Evolutionary conservation across 1,140 invertebrate genomes (phyloP).

Genomic region (Drosophila seguyi): DNA sequence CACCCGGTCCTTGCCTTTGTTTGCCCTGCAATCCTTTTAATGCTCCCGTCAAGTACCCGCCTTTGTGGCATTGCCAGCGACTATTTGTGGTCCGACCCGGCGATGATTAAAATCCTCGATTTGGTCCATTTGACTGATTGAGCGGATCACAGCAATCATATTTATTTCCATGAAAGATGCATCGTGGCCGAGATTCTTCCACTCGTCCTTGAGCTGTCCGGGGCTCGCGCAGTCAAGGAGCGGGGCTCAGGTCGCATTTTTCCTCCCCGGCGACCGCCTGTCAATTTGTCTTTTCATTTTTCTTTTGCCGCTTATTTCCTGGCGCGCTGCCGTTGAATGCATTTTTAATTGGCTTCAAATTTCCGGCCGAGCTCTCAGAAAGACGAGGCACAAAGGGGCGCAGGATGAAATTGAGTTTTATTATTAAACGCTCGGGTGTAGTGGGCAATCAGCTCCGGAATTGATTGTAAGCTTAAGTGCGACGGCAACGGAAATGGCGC

Average conservation of each 20-base stretch:
- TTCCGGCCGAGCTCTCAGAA: constrained; percentile 50
- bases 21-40: constrained; percentile 72
- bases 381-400: constrained; percentile 40
- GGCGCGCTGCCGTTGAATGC: constrained; percentile 67
- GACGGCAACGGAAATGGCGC: constrained; percentile 2
- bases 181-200: constrained; percentile 14
- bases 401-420: constrained; percentile 60
- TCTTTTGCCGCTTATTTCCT: constrained; percentile 62
- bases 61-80: constrained; percentile 12
- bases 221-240: constrained; percentile 2
- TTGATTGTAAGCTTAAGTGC: constrained; percentile 27
- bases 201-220: constrained; percentile 22
- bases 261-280: constrained; percentile 37
- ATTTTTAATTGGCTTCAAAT: constrained; percentile 81
- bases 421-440: constrained; percentile 37
- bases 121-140: constrained; percentile 64
- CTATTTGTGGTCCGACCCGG: constrained; percentile 19
- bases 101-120: constrained; percentile 50
- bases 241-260: constrained; percentile 22
- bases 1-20: constrained; percentile 50
- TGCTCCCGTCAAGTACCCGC: constrained; percentile 64
- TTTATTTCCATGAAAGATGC: constrained; percentile 59
- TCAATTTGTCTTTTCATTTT: constrained; percentile 68
- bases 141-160: constrained; percentile 55
- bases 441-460: constrained; percentile 30